Percentiles rank a stretch among this genome's conserved stretches.
These are phyloP conservation scores for Aphelinus atriplicis DNA, from an alignment of 1,140 invertebrate species.

Conservation along the genomic window DNA sequence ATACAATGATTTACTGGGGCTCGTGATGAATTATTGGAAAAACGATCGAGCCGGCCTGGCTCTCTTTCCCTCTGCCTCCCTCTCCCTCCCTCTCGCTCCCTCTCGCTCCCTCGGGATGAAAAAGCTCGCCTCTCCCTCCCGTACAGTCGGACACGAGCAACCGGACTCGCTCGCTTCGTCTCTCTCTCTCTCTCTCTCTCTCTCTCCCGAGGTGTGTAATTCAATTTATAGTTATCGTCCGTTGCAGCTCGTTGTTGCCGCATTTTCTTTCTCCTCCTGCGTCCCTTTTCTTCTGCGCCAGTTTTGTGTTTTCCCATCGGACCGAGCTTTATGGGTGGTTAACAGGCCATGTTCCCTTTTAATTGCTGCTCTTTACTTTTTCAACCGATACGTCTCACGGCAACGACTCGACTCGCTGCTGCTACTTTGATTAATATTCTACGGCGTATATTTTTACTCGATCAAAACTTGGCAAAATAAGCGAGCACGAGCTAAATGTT, in stretches of 20 bases:
- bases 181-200: neutral
- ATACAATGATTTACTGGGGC: constrained; percentile 38
- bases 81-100: neutral
- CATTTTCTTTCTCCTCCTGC: neutral
- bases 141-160: neutral
- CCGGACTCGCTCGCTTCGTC: constrained; percentile 8
- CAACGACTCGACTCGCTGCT: neutral
- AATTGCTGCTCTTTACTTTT: constrained; percentile 14
- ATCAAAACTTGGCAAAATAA: too few species aligned
- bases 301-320: neutral
- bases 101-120: too few species aligned
- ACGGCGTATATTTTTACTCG: too few species aligned
- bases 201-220: constrained; percentile 30
- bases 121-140: neutral
- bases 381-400: neutral
- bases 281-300: neutral
- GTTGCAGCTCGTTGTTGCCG: constrained; percentile 6
- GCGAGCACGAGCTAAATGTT: too few species aligned
- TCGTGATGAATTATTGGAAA: constrained; percentile 39
- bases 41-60: constrained; percentile 6
- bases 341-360: constrained; percentile 30
- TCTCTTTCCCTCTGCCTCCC: too few species aligned
- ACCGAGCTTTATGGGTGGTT: neutral
- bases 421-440: too few species aligned
- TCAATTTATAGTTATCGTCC: constrained; percentile 37